Base-by-base conservation (phyloP, 2,113 vertebrate genomes). In the Naja naja region DNA sequence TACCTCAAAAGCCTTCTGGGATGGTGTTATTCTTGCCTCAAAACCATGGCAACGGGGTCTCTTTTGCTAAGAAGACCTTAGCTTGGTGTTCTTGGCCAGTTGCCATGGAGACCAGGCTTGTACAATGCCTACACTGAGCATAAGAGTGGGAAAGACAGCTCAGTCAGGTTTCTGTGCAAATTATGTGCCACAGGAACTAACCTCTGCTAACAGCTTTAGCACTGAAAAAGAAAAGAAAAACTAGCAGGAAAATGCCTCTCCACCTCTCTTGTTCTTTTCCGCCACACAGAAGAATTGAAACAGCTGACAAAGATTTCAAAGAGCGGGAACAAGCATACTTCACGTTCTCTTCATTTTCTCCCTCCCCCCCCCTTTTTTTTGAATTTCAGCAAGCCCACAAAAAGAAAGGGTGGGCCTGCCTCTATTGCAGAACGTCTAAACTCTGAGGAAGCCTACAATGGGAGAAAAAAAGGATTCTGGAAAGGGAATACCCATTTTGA, bases 71-170 rank as follows among this genome's bases (percentile, higher is more conserved):
- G 90, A 60, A 96, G 90, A 52, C 14, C 55, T 93, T 87, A 87
- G 92, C 89, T 43, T 69, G 85, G 85, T 88, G 85, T 52, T 81
- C 54, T 5, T 90, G 92, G 88, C 55, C 0, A 0, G 91, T 94
- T 94, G 86, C 95, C 94, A 92, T 0, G 5, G 95, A 89, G 0
- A 1, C 92, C 25, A 89, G 0, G 5, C 53, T 91, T 56, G 90
- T 93, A 91, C 91, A 74, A 92, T 94, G 89, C 93, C 56, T 39
- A 54, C 90, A 91, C 96, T 92, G 88, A 90, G 95, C 90, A 4
- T 64, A 39, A n/a, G 1, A 3, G 92, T 94, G 95, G 92, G 93
- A 95, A 94, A 0, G 1, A 95, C 74, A 88, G 88, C 87, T 49
- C 34, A 85, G 90, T 54, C 93, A 92, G 69, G 92, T 52, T 88